These are phyloP conservation scores for Acleris sparsana DNA, from an alignment of 2,888 invertebrate genomes.

Conservation along the genomic window DNA sequence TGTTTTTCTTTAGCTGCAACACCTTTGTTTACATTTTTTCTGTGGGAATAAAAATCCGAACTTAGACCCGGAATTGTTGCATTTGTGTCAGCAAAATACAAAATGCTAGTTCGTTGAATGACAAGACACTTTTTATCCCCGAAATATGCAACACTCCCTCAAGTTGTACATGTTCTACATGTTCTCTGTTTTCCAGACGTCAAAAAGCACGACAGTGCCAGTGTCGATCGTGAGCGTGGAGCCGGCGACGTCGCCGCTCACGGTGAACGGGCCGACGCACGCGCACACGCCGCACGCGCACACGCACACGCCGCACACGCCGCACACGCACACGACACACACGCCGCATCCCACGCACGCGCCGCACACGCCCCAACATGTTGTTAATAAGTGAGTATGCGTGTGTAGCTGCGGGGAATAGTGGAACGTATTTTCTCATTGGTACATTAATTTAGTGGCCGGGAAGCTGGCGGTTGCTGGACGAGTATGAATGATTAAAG, in stretches of 20 bases:
- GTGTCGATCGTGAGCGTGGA: slow-evolving; percentile 39
- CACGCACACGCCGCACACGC: slow-evolving; percentile 22
- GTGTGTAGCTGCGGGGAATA: neutral
- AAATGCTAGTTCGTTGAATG: no score
- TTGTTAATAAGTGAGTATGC: slow-evolving; percentile 63
- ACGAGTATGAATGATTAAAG: no score
- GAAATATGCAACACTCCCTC: no score
- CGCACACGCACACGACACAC: slow-evolving; percentile 23
- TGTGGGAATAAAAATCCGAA: no score
- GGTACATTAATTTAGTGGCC: no score
- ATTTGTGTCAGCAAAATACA: no score
- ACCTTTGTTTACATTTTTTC: no score
- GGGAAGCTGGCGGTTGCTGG: no score
- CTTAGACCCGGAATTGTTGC: no score
- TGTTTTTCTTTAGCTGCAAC: no score
- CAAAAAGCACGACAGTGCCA: slow-evolving; percentile 35
- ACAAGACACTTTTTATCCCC: no score
- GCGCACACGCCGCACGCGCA: slow-evolving; percentile 7
- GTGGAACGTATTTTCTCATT: no score
- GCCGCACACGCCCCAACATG: slow-evolving; percentile 58
- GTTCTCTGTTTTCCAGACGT: slow-evolving; percentile 11
- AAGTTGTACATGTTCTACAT: neutral
- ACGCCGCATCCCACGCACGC: slow-evolving; percentile 46
- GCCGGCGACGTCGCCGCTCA: slow-evolving; percentile 49
- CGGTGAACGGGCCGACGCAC: slow-evolving; percentile 47